A percentile compares a stretch with the other conserved stretches of the same genome.
Conservation (phyloP, 1,140 invertebrate genomes). For the Alviniconcha marisindica region DNA sequence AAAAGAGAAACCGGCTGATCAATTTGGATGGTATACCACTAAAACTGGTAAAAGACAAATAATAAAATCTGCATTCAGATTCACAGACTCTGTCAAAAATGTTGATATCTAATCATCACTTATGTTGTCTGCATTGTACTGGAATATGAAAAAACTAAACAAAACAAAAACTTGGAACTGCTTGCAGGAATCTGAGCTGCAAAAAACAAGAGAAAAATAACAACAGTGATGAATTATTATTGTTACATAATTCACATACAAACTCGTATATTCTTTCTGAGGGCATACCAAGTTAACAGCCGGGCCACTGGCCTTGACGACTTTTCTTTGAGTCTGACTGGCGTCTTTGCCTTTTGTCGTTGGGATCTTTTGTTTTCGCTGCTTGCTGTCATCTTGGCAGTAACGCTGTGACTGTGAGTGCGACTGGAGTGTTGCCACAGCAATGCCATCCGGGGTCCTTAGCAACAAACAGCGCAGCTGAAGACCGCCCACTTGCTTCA, state of each 20-base stretch:
- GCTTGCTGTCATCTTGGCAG: background rate
- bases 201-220: no score
- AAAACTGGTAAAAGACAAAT: no score
- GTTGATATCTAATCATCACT: no score
- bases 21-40: no score
- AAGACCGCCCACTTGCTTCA: background rate
- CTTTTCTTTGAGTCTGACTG: background rate
- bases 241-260: slow-evolving; percentile 1
- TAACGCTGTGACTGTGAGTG: background rate
- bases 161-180: no score
- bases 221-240: no score
- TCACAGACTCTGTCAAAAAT: no score
- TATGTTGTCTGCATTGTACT: no score
- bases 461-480: background rate
- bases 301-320: background rate
- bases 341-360: background rate
- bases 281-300: background rate
- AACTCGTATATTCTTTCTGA: background rate
- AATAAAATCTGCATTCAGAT: no score
- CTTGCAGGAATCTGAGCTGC: no score
- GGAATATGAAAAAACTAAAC: no score
- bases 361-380: background rate
- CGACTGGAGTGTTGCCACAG: background rate
- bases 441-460: background rate
- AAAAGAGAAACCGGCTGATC: no score